Evolutionary conservation across 2,888 invertebrate genomes (phyloP).

Genomic region (Drosophila paramelanica): DNA sequence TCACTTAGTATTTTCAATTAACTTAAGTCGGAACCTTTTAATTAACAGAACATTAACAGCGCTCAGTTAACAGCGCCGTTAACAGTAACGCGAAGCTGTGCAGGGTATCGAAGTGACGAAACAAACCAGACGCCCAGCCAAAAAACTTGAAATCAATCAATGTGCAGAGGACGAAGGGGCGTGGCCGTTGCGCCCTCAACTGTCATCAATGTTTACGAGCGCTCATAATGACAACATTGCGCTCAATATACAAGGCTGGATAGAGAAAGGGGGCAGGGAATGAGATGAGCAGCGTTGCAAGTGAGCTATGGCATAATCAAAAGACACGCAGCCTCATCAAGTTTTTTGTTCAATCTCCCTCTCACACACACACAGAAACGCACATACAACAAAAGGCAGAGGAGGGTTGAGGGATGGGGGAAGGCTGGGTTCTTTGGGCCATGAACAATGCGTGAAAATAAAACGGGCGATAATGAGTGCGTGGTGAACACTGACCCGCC

Average conservation of each 20-base stretch:
- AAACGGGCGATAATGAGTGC: slow-evolving; percentile 70
- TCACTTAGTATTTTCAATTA: no score
- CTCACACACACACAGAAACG: neutral
- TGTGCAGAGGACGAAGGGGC: slow-evolving; percentile 21
- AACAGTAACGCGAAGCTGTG: neutral
- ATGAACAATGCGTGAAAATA: slow-evolving; percentile 70
- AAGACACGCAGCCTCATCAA: slow-evolving; percentile 73
- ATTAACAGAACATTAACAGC: neutral
- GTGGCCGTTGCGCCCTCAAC: slow-evolving; percentile 33
- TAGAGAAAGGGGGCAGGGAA: neutral
- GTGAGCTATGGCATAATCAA: slow-evolving; percentile 68
- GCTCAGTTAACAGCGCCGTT: neutral
- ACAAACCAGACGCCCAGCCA: slow-evolving; percentile 8
- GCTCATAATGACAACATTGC: slow-evolving; percentile 64
- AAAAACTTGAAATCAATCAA: slow-evolving; percentile 45
- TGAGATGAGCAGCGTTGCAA: slow-evolving; percentile 31
- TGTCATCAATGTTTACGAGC: slow-evolving; percentile 77
- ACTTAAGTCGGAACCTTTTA: no score
- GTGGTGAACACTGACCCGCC: slow-evolving; percentile 57
- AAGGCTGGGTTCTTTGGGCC: slow-evolving; percentile 4
- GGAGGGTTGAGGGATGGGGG: neutral
- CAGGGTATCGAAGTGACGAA: slow-evolving; percentile 25
- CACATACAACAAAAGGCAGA: slow-evolving; percentile 18
- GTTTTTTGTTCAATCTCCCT: slow-evolving; percentile 50
- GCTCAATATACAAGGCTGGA: neutral